A percentile compares a stretch with the other conserved stretches of the same genome.
These are phyloP conservation scores for Harlomillsia oculata DNA, from an alignment of 1,140 invertebrate genomes.

Conservation along the genomic window DNA sequence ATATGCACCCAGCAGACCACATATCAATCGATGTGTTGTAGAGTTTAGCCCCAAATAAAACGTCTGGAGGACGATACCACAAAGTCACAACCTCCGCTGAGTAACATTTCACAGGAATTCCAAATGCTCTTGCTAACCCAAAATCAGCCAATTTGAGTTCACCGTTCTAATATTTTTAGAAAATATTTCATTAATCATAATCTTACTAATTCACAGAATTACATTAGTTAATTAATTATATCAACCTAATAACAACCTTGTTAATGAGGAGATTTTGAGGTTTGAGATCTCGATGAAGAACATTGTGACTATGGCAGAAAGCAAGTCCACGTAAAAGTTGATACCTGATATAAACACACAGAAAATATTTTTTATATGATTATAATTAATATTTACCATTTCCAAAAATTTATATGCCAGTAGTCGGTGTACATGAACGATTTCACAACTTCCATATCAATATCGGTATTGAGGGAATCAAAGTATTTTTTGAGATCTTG, in stretches of 20 bases:
- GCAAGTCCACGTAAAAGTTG: constrained; percentile 91
- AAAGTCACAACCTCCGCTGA: constrained; percentile 95
- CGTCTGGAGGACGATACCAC: constrained; percentile 73
- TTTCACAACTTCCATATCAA: constrained; percentile 89
- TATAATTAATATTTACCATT: too few species aligned
- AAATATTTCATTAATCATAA: neutral
- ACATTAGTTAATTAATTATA: neutral
- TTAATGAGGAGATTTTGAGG: constrained; percentile 98
- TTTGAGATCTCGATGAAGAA: constrained; percentile 93
- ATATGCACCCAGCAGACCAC: constrained; percentile 99
- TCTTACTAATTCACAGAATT: neutral
- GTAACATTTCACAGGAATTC: constrained; percentile 98
- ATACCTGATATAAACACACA: constrained; percentile 64
- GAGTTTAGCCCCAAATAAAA: constrained; percentile 96
- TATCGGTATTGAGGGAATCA: constrained; percentile 96
- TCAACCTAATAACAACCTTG: too few species aligned
- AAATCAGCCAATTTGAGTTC: constrained; percentile 98
- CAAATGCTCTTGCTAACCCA: constrained; percentile 95
- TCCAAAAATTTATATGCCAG: neutral
- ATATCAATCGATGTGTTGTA: constrained; percentile 99
- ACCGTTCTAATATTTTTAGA: constrained; percentile 56
- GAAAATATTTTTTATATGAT: too few species aligned
- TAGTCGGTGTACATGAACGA: constrained; percentile 65
- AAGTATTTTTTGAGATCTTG: constrained; percentile 99
- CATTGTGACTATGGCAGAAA: constrained; percentile 97